A percentile compares a stretch with the other conserved stretches of the same genome.
Conservation (phyloP, 2,113 vertebrate species). For the Dryoscopus gambensis region DNA sequence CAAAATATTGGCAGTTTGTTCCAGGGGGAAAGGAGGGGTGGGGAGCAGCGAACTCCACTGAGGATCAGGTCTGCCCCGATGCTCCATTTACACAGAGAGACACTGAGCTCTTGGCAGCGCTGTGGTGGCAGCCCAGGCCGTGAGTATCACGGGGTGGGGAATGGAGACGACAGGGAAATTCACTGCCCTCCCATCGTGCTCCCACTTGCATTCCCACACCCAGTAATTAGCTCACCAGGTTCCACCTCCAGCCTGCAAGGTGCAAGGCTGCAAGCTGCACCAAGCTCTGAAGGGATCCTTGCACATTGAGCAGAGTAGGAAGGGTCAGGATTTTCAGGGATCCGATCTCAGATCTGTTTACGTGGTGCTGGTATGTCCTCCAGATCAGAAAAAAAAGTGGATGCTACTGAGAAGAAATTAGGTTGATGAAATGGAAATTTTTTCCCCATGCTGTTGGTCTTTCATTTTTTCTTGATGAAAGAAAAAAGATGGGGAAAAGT, state of each 20-base stretch:
- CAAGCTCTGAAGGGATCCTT: neutral
- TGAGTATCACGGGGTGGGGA: neutral
- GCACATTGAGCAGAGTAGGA: accelerated
- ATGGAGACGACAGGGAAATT: neutral
- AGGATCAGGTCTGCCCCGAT: neutral
- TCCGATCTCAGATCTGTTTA: neutral
- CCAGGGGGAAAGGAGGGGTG: accelerated
- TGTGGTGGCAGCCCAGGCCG: neutral
- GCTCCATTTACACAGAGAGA: accelerated
- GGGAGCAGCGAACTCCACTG: neutral
- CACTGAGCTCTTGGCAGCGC: accelerated
- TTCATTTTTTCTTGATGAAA: neutral
- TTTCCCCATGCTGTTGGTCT: neutral
- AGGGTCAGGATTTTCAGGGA: neutral
- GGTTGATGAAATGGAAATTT: neutral
- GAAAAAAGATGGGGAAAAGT: neutral
- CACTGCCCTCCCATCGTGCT: neutral
- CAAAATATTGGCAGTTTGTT: neutral
- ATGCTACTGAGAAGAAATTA: neutral
- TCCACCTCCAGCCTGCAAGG: neutral
- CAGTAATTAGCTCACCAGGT: neutral
- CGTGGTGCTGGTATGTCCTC: neutral
- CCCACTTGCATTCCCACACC: neutral
- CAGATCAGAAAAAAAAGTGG: neutral
- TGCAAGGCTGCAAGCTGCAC: neutral